Percentiles rank a stretch among this genome's conserved stretches.
Evolutionary conservation across 2,888 invertebrate genomes (phyloP).

Genomic region (Yponomeuta sedellus): DNA sequence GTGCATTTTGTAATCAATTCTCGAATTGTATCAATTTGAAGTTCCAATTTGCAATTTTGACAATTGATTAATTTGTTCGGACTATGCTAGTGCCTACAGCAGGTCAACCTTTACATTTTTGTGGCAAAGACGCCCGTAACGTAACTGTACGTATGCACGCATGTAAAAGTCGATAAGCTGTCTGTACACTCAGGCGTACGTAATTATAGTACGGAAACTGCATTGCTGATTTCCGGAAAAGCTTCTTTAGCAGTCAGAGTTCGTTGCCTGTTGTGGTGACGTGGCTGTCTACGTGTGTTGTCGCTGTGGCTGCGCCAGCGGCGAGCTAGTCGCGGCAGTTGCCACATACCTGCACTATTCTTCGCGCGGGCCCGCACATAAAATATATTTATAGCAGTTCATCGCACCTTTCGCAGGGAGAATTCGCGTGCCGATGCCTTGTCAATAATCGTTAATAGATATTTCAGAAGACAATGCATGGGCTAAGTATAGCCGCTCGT

Average conservation of each 20-base stretch:
- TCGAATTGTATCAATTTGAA: constrained; percentile 54
- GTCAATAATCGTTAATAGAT: constrained; percentile 77
- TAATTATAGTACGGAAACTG: constrained; percentile 13
- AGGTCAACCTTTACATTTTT: too few relatives aligned
- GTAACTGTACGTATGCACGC: too few relatives aligned
- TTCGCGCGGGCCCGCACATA: constrained; percentile 47
- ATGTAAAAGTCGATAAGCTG: too few relatives aligned
- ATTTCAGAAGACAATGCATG: constrained; percentile 76
- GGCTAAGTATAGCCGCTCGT: constrained; percentile 68
- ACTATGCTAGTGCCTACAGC: constrained; percentile 22
- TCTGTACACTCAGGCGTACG: too few relatives aligned
- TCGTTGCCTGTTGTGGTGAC: not conserved
- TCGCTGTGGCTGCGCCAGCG: not conserved
- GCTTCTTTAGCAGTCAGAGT: not conserved
- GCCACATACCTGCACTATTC: constrained; percentile 19
- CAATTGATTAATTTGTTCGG: constrained; percentile 60
- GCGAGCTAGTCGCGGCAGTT: constrained; percentile 2
- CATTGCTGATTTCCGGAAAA: constrained; percentile 15
- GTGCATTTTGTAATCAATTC: constrained; percentile 74
- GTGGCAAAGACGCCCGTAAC: too few relatives aligned
- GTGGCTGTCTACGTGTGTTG: not conserved
- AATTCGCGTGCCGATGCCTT: constrained; percentile 74
- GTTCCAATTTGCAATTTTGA: constrained; percentile 70
- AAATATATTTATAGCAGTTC: constrained; percentile 74
- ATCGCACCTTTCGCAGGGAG: constrained; percentile 69